phyloP scores from a whole-genome alignment of 2,797 vertebrate species.

The Poeciliopsis infans region DNA sequence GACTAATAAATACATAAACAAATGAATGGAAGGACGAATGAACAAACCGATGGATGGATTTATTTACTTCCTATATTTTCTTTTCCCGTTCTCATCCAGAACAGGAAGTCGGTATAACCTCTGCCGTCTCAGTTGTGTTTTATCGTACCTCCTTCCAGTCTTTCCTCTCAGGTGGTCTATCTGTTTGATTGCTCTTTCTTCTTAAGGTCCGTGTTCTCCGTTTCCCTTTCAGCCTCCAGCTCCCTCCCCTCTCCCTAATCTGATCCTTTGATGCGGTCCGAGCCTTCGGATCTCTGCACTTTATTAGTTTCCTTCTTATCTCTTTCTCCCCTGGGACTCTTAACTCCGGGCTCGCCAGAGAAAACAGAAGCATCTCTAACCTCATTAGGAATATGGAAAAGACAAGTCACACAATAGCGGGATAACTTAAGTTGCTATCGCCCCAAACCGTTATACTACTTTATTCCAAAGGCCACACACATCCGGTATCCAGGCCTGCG shows the following conservation, averaged over 20 bases:
- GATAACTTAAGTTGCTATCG: constrained; percentile 38
- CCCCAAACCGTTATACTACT: constrained; percentile 42
- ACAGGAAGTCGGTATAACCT: not conserved
- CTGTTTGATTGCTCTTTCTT: constrained; percentile 38
- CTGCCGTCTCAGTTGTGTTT: constrained; percentile 4
- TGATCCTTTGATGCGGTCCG: constrained; percentile 68
- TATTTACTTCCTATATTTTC: not conserved
- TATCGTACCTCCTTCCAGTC: constrained; percentile 11
- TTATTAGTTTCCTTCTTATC: constrained; percentile 81
- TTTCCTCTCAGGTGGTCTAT: constrained; percentile 39
- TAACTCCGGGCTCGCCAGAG: constrained; percentile 51
- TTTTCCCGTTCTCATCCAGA: not conserved
- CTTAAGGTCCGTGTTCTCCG: constrained; percentile 36
- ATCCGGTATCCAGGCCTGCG: constrained; percentile 26
- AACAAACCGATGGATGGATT: not conserved
- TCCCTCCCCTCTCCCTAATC: constrained; percentile 31
- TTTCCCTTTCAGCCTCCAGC: constrained; percentile 38
- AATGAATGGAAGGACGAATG: too few relatives aligned
- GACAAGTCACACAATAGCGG: constrained; percentile 37
- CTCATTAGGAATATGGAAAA: constrained; percentile 53
- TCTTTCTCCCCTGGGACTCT: constrained; percentile 58
- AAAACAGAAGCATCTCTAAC: constrained; percentile 65
- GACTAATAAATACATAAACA: too few relatives aligned
- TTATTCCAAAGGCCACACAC: constrained; percentile 24
- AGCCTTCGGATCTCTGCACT: constrained; percentile 66